Evolutionary conservation across 2,797 vertebrate genomes (phyloP).

Genomic region (Channa striata): DNA sequence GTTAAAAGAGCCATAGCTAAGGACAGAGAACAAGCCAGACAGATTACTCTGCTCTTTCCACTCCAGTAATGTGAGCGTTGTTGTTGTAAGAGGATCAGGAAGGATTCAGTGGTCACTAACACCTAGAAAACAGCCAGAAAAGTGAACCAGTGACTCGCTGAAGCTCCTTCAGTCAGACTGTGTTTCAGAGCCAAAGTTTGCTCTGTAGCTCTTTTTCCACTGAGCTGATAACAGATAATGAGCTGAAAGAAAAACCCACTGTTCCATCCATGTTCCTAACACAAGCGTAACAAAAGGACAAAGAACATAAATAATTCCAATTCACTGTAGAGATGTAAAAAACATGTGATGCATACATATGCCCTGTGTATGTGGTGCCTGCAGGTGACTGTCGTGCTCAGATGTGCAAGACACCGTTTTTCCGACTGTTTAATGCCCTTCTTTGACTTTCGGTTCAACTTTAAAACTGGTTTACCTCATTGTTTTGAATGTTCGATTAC

Average conservation of each 20-base stretch:
- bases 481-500: constrained; percentile 23
- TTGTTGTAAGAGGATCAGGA: constrained; percentile 44
- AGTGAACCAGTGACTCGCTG: constrained; percentile 35
- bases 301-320: background rate
- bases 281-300: too few relatives aligned
- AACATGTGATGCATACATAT: constrained; percentile 16
- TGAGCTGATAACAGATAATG: background rate
- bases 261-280: too few relatives aligned
- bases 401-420: constrained; percentile 30
- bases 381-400: constrained; percentile 23
- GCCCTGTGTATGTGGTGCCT: too few relatives aligned
- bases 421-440: constrained; percentile 37
- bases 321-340: too few relatives aligned
- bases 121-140: constrained; percentile 32
- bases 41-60: constrained; percentile 12
- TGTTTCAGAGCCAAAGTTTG: background rate
- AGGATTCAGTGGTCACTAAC: constrained; percentile 29
- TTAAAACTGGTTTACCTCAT: constrained; percentile 19
- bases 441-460: constrained; percentile 28
- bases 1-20: background rate
- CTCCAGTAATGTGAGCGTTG: constrained; percentile 38
- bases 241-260: constrained; percentile 13
- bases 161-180: constrained; percentile 12
- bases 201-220: background rate
- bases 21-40: background rate